Evolutionary conservation across 2,888 invertebrate species (phyloP).

Genomic region (Dasysyrphus albostriatus): DNA sequence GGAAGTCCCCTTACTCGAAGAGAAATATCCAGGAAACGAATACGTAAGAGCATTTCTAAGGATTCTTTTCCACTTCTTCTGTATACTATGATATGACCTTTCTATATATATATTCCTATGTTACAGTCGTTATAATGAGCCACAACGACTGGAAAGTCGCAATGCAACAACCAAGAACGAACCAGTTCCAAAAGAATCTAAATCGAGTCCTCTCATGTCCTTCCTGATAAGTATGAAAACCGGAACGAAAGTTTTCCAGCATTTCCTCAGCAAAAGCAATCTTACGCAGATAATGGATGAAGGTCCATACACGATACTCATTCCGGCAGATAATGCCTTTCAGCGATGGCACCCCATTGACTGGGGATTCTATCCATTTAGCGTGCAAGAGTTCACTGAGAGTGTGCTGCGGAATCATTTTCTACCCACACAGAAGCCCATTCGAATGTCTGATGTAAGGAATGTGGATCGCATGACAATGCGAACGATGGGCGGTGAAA

Average conservation of each 20-base stretch:
- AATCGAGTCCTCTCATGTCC: conserved; percentile 83
- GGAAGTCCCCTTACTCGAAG: conserved; percentile 83
- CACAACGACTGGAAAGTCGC: conserved; percentile 83
- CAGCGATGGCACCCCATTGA: conserved; percentile 89
- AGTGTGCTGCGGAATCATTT: conserved; percentile 87
- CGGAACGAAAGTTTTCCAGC: conserved; percentile 87
- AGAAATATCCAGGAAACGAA: conserved; percentile 84
- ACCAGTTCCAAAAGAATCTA: conserved; percentile 82
- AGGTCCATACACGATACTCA: conserved; percentile 86
- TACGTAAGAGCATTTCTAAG: conserved; percentile 79
- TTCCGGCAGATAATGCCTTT: conserved; percentile 88
- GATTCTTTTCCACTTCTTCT: conserved; percentile 13
- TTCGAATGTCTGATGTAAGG: conserved; percentile 85
- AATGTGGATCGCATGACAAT: conserved; percentile 85
- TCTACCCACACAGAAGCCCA: conserved; percentile 85
- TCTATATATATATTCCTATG: conserved; percentile 1
- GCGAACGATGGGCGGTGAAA: conserved; percentile 86
- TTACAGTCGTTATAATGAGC: conserved; percentile 82
- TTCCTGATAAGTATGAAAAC: conserved; percentile 86
- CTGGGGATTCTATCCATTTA: conserved; percentile 89
- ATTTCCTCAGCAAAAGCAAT: conserved; percentile 87
- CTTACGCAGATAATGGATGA: conserved; percentile 86
- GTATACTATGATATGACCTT: neutral
- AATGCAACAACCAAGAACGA: conserved; percentile 82
- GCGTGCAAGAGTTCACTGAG: conserved; percentile 87